Conservation (phyloP, 2,113 vertebrate species). For the Podarcis raffonei region DNA sequence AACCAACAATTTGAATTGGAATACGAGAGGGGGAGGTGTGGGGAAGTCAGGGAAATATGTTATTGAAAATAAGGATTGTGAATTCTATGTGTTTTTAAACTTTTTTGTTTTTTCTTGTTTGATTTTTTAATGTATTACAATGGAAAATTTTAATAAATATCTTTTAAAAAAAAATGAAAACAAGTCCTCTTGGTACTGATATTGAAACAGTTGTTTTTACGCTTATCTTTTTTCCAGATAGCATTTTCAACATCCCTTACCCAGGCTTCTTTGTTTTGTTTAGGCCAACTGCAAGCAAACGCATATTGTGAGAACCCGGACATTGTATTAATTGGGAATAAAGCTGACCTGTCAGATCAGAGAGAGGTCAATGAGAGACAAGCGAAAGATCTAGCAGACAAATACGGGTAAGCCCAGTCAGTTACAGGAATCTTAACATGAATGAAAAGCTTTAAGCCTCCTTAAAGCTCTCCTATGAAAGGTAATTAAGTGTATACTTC, state of each 20-base stretch:
- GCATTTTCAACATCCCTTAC: background rate
- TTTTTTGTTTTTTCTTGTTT: too few relatives aligned
- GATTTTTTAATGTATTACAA: too few relatives aligned
- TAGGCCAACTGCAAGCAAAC: conserved; percentile 93
- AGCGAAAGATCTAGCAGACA: conserved; percentile 92
- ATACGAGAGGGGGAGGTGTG: too few relatives aligned
- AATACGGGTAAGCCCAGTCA: conserved; percentile 84
- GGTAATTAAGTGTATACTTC: background rate
- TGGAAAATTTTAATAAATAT: too few relatives aligned
- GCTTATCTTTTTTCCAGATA: background rate
- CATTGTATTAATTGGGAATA: conserved; percentile 94
- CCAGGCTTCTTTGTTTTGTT: conserved; percentile 29
- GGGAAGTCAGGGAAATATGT: too few relatives aligned
- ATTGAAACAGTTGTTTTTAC: background rate
- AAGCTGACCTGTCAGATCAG: conserved; percentile 91
- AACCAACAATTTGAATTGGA: too few relatives aligned
- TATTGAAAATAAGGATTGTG: too few relatives aligned
- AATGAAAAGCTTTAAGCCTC: background rate
- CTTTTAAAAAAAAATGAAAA: too few relatives aligned
- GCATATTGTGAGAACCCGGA: conserved; percentile 97
- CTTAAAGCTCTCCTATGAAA: background rate
- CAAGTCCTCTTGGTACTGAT: background rate
- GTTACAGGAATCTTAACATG: background rate
- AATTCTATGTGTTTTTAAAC: too few relatives aligned
- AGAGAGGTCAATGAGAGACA: conserved; percentile 93